Evolutionary conservation across 2,797 vertebrate species (phyloP).

Genomic region (Coregonus ussuriensis): DNA sequence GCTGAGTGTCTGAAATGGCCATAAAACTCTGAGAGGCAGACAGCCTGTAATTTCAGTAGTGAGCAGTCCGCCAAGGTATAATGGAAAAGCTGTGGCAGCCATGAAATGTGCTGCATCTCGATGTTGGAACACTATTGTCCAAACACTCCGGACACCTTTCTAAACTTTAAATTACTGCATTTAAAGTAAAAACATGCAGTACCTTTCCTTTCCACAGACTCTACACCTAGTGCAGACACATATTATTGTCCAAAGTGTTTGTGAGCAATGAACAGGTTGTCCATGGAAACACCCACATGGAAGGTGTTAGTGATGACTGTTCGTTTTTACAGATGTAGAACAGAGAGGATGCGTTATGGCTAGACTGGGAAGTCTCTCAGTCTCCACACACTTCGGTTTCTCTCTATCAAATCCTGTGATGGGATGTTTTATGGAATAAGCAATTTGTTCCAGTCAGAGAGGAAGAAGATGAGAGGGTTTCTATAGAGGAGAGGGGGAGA

Average conservation of each 20-base stretch:
- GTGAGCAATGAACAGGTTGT: background rate
- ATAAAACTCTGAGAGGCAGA: conserved; percentile 76
- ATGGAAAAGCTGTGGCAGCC: conserved; percentile 76
- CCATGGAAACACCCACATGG: no score
- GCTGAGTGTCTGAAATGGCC: conserved; percentile 79
- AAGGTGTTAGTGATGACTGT: background rate
- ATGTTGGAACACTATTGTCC: conserved; percentile 74
- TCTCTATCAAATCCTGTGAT: background rate
- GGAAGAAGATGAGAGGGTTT: background rate
- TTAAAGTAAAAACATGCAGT: conserved; percentile 59
- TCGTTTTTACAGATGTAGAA: background rate
- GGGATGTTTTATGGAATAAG: background rate
- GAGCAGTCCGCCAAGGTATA: conserved; percentile 71
- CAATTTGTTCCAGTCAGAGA: background rate
- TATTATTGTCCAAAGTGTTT: background rate
- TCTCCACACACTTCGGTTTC: background rate
- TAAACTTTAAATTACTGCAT: conserved; percentile 80
- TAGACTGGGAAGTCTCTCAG: background rate
- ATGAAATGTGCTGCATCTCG: conserved; percentile 73
- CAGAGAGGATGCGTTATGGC: no score
- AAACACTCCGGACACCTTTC: conserved; percentile 75
- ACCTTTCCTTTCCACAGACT: background rate
- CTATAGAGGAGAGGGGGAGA: background rate
- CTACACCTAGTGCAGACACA: background rate
- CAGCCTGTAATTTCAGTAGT: conserved; percentile 80